Conservation (phyloP, 92 coral and sea anemone species). For the Scolanthus callimorphus region DNA sequence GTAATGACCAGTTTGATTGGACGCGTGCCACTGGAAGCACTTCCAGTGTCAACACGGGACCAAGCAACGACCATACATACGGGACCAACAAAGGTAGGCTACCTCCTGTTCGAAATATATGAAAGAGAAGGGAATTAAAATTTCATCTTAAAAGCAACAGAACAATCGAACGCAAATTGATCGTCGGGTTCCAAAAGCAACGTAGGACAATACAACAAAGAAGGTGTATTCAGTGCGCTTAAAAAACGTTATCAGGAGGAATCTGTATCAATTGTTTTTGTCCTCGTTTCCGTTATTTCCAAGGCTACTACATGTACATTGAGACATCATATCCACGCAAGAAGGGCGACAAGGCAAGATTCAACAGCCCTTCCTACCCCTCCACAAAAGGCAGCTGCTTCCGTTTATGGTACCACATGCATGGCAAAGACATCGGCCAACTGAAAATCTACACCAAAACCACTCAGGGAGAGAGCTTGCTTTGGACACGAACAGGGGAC, state of each 20-base stretch:
- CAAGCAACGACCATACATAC: conserved; percentile 81
- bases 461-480: conserved; percentile 12
- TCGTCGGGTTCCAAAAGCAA: no score
- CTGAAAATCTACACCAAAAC: conserved; percentile 46
- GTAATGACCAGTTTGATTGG: conserved; percentile 72
- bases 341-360: conserved; percentile 69
- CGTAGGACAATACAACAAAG: no score
- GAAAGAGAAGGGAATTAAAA: no score
- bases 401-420: conserved; percentile 95
- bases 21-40: conserved; percentile 66
- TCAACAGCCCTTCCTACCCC: conserved; percentile 52
- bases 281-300: no score
- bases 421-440: conserved; percentile 65
- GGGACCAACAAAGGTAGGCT: conserved; percentile 85
- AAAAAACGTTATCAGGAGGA: no score
- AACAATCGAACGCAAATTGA: no score
- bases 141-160: no score
- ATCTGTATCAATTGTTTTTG: no score
- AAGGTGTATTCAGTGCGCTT: no score
- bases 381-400: conserved; percentile 75
- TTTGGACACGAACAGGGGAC: conserved; percentile 67
- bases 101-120: no score
- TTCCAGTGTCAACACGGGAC: conserved; percentile 73
- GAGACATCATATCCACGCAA: conserved; percentile 77
- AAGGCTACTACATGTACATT: conserved; percentile 88